These are phyloP conservation scores for Hedya salicella DNA, from an alignment of 2,888 invertebrate species.

Conservation along the genomic window DNA sequence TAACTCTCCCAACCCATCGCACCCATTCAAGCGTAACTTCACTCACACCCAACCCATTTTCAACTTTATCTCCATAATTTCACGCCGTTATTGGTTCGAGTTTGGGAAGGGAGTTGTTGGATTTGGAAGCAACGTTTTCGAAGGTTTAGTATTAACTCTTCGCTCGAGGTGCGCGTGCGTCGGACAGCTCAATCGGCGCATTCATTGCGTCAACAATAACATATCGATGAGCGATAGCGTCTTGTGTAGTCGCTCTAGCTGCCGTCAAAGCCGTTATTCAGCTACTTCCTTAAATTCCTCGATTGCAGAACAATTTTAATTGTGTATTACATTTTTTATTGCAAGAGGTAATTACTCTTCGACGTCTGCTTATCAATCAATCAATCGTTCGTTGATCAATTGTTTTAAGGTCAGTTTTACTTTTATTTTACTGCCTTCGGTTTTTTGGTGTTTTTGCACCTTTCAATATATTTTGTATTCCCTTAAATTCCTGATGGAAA, in stretches of 20 bases:
- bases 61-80: background rate
- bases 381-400: too few relatives aligned
- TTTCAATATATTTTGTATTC: too few relatives aligned
- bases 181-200: conserved; percentile 59
- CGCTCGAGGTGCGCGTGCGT: conserved; percentile 44
- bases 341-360: background rate
- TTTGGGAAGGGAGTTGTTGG: background rate
- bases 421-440: too few relatives aligned
- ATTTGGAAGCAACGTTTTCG: background rate
- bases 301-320: conserved; percentile 3
- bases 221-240: conserved; percentile 45
- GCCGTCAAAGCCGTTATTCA: conserved; percentile 22
- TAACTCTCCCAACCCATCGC: conserved; percentile 18
- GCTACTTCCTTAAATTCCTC: conserved; percentile 5
- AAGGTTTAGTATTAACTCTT: conserved; percentile 42
- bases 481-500: too few relatives aligned
- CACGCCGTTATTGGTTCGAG: conserved; percentile 3
- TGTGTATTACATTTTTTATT: background rate
- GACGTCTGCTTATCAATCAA: background rate
- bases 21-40: background rate
- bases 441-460: too few relatives aligned
- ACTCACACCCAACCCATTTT: background rate
- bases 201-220: conserved; percentile 55
- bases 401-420: too few relatives aligned
- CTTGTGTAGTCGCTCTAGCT: background rate